phyloP scores from a whole-genome alignment of 1,140 invertebrate genomes.

The Drosophila prosaltans region DNA sequence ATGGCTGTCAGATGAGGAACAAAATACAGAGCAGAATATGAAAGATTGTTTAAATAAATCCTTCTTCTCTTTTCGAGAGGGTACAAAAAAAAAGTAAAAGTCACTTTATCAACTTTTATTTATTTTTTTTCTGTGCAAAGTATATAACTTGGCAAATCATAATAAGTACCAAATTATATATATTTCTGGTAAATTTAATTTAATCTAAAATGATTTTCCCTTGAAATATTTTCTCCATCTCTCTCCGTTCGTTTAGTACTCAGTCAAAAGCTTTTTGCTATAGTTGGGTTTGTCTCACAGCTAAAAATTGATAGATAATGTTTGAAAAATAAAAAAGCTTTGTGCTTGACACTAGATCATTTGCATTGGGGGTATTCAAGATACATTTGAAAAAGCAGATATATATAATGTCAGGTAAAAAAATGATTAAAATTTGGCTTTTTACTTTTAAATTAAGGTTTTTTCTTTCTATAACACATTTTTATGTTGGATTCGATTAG shows the following conservation, averaged over 20 bases:
- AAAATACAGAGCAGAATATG: conserved; percentile 31
- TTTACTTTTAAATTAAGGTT: too few relatives aligned
- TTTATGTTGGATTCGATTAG: too few relatives aligned
- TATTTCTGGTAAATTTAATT: background rate
- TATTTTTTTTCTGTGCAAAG: too few relatives aligned
- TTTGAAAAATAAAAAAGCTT: conserved; percentile 4
- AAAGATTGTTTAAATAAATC: conserved; percentile 51
- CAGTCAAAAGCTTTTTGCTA: conserved; percentile 8
- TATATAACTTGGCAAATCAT: background rate
- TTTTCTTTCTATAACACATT: too few relatives aligned
- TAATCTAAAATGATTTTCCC: background rate
- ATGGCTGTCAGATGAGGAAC: background rate
- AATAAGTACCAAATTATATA: background rate
- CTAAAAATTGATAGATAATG: background rate
- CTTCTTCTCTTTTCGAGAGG: background rate
- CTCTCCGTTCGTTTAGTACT: background rate
- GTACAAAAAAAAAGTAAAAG: conserved; percentile 61
- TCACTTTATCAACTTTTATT: conserved; percentile 44
- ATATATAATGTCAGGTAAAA: too few relatives aligned
- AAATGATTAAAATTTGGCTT: too few relatives aligned
- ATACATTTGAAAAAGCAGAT: background rate
- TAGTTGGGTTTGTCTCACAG: conserved; percentile 9
- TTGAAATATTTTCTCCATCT: too few relatives aligned
- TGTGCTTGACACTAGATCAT: background rate
- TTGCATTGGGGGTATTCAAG: background rate